Base-by-base conservation (phyloP, 2,888 invertebrate genomes). In the Disparrhopalites patrizii region DNA sequence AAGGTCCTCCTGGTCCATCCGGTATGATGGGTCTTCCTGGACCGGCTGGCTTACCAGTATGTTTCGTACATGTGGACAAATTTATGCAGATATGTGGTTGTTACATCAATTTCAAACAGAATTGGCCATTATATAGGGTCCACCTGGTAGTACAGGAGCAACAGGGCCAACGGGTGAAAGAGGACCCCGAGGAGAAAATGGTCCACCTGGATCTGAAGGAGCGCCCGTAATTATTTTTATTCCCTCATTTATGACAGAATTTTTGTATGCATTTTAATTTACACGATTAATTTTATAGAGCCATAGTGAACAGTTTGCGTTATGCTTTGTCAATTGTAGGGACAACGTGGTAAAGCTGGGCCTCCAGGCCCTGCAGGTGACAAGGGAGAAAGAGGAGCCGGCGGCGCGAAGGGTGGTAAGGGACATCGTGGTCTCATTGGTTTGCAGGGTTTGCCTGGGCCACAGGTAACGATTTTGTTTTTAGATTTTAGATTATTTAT, bases 341-440 rank as follows among this genome's bases (percentile, higher is more conserved):
- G 93, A 8, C 83, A 84, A 54, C 80, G 89, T 70, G 94, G 94
- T 38, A 89, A 89, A 79, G 82, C 86, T 58, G 93, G 91, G 1
- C 84, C 86, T 3, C 82, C 86, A 28, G 93, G 93, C 0, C 77
- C 84, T 2, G 87, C 90, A 76, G 93, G 93, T 3, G 77, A 80
- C 0, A 89, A 89, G 74, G 86, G 86, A 28, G 83, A 83, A 28
- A 78, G 79, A 36, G 82, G 82, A 50, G 86, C 86, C 69, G 68
- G 81, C 0, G 92, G 92, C 1, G 81, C 84, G 1, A 86, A 87
- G 76, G 91, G 91, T 25, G 80, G 84, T 2, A 91, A 91, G 78
- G 92, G 92, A 7, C 91, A 92, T 77, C 82, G 89, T 43, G 91
- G 92, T n/a, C 80, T 92, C 43, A 87, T 87, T 70, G 92, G 93